A percentile compares a stretch with the other conserved stretches of the same genome.
Conservation (phyloP, 2,888 invertebrate species). For the Eupithecia tripunctaria region DNA sequence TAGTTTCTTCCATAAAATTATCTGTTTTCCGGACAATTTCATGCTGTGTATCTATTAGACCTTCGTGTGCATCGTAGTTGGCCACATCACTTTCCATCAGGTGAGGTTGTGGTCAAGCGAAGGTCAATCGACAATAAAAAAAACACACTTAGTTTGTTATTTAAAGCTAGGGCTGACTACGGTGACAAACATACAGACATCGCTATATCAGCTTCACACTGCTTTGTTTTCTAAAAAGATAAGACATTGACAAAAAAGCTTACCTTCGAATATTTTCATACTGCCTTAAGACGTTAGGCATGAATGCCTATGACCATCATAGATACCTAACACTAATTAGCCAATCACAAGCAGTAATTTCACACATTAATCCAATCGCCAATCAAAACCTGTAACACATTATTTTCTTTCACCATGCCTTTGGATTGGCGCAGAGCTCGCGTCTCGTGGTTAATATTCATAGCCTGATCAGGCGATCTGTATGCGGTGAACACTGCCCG, state of each 20-base stretch:
- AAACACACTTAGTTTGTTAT: background rate
- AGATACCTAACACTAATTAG: background rate
- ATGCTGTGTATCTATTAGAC: too few species aligned
- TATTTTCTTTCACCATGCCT: conserved; percentile 6
- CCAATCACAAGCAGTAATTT: too few species aligned
- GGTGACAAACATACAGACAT: too few species aligned
- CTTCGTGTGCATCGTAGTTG: too few species aligned
- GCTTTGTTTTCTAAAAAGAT: background rate
- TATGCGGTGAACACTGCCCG: conserved; percentile 63
- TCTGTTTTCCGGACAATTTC: too few species aligned
- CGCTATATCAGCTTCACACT: background rate
- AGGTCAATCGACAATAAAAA: too few species aligned
- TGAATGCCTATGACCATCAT: background rate
- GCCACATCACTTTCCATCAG: too few species aligned
- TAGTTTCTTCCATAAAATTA: background rate
- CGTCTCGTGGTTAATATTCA: conserved; percentile 36
- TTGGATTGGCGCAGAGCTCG: background rate
- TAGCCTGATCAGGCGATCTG: conserved; percentile 64
- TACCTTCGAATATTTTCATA: background rate
- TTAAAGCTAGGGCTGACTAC: background rate
- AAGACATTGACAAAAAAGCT: background rate
- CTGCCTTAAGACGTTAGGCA: background rate
- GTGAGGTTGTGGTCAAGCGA: too few species aligned
- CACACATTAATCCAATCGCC: background rate
- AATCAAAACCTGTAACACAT: background rate